A percentile compares a stretch with the other conserved stretches of the same genome.
Conservation (phyloP, 2,797 vertebrate species). For the Ctenopoma kingsleyae region DNA sequence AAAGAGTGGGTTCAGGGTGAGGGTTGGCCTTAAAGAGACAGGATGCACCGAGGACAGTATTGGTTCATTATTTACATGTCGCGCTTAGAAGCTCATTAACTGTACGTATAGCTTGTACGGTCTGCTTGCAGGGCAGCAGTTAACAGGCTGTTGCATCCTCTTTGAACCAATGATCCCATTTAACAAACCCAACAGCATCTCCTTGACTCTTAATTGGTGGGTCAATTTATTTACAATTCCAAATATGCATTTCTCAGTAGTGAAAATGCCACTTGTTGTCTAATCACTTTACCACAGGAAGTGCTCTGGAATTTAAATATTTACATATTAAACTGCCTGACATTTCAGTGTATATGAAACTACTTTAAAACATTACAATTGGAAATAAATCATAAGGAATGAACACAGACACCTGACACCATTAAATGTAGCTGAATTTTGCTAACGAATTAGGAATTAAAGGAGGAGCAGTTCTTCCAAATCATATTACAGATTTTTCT, state of each 20-base stretch:
- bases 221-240: constrained; percentile 27
- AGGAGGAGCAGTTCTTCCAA: neutral
- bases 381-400: neutral
- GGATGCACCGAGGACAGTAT: too few relatives aligned
- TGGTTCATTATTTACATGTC: neutral
- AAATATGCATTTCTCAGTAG: constrained; percentile 15
- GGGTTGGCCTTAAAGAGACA: too few relatives aligned
- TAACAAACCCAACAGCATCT: constrained; percentile 34
- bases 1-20: too few relatives aligned
- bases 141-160: constrained; percentile 10
- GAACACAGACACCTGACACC: neutral
- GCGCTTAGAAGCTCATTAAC: neutral
- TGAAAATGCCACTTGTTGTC: constrained; percentile 45
- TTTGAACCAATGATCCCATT: constrained; percentile 52
- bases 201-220: constrained; percentile 11
- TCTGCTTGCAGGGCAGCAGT: constrained; percentile 5
- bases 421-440: neutral
- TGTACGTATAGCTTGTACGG: neutral
- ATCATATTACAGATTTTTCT: neutral
- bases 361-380: neutral
- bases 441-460: neutral
- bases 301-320: constrained; percentile 10
- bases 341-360: too few relatives aligned
- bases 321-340: too few relatives aligned
- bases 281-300: constrained; percentile 52